phyloP scores from a whole-genome alignment of 2,797 vertebrate genomes.

The Vipera ursinii region DNA sequence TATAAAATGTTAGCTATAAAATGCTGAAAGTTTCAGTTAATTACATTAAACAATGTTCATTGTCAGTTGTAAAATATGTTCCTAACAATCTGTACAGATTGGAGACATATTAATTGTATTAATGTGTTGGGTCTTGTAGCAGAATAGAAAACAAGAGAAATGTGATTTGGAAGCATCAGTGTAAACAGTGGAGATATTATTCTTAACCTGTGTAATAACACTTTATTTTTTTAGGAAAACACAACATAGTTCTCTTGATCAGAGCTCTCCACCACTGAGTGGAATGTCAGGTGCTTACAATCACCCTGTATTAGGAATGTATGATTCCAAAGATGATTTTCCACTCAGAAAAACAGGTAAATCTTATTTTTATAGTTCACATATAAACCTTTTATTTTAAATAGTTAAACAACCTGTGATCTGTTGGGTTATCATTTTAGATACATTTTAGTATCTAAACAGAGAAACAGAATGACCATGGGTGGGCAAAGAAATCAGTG shows the following conservation, averaged over 20 bases:
- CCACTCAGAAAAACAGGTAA: slow-evolving; percentile 96
- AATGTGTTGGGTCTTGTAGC: background rate
- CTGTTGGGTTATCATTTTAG: background rate
- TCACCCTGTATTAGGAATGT: slow-evolving; percentile 91
- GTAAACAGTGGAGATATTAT: background rate
- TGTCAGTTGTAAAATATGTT: background rate
- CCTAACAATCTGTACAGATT: background rate
- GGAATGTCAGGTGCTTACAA: slow-evolving; percentile 86
- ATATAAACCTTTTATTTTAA: background rate
- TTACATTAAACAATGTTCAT: background rate
- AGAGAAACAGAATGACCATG: background rate
- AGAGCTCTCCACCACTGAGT: slow-evolving; percentile 95
- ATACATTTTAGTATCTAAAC: background rate
- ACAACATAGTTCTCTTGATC: slow-evolving; percentile 96
- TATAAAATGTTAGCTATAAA: background rate
- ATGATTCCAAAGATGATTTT: slow-evolving; percentile 96
- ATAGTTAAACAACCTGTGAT: background rate
- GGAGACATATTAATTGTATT: background rate
- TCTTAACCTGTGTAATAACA: background rate
- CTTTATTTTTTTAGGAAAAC: slow-evolving; percentile 82
- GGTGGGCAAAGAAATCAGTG: background rate
- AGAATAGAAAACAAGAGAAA: background rate
- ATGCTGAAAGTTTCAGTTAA: background rate
- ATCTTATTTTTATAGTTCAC: fast-evolving
- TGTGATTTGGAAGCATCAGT: background rate